Base-by-base conservation (phyloP, 2,888 invertebrate genomes). In the Drosophila aldrichi region DNA sequence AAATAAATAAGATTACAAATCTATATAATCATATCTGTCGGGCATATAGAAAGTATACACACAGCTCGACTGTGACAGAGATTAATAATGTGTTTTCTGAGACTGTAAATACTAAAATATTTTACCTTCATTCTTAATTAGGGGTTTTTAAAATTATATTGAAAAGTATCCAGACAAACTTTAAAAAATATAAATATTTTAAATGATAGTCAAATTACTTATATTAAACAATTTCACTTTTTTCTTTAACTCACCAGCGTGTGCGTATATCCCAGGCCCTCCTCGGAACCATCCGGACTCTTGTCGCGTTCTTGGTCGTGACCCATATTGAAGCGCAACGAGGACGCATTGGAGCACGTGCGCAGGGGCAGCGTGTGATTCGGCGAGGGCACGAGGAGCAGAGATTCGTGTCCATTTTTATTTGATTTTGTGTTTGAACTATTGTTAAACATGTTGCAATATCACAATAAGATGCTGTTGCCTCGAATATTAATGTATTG, bases 211-310 rank as follows among this genome's bases (percentile, higher is more conserved):
- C 3, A 16, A 9, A 14, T 34, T 34, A 2, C 7, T 7, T 25
- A 7, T 49, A 32, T 18, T 12, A 18, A 14, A 0, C 7, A 49
- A 0, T 25, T 32, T 14, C 3, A 8, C 2, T 36, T 16, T 2
- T n/a, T 18, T 1, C 16, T 22, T 12, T 0, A 6, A 89, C 91
- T 91, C 68, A 91, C 91, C 83, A 92, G 82, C 4, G 92, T 92
- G 67, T 92, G 92, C 7, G 90, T 90, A 52, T 91, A 92, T 61
- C 92, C 92, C 36, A 92, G 80, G 3, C 91, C 92, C 43, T 83
- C 91, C 36, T 92, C 92, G n/a, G 77, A 77, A 12, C 82, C 81
- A 20, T 88, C 88, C 4, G 74, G 77, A 64, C 14, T 54, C 58
- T 38, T 70, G 40, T 68, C 68, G 56, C 62, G 73, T 25, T 68